phyloP scores from a whole-genome alignment of 2,888 invertebrate species.

The Pandemis heparana region DNA sequence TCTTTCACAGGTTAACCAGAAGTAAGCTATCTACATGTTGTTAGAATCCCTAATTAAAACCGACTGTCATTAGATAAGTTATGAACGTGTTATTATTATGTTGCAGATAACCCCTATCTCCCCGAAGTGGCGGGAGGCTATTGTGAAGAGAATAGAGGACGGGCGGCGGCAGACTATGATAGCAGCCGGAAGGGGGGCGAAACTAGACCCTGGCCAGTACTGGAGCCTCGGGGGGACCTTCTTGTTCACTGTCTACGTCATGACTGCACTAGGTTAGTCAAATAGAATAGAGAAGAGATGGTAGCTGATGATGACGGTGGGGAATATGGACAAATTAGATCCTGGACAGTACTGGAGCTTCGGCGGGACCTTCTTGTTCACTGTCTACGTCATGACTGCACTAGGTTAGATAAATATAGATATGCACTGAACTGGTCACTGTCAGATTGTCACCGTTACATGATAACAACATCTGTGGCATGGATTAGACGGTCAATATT shows the following conservation, averaged over 20 bases:
- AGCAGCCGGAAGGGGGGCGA: slow-evolving; percentile 67
- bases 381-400: slow-evolving; percentile 89
- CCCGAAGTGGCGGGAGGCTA: slow-evolving; percentile 87
- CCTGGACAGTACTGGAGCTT: slow-evolving; percentile 89
- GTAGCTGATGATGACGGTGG: no score
- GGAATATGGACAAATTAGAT: slow-evolving; percentile 50
- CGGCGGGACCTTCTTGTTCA: slow-evolving; percentile 88
- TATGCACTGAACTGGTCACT: no score
- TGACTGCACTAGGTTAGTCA: slow-evolving; percentile 87
- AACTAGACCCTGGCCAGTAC: slow-evolving; percentile 83
- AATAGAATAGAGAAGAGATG: no score
- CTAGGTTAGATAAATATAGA: slow-evolving; percentile 76
- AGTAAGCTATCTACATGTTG: no score
- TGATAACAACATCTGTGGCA: no score
- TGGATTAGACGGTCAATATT: no score
- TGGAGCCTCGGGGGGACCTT: slow-evolving; percentile 90
- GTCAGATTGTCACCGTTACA: no score
- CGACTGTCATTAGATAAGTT: no score
- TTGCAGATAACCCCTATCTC: slow-evolving; percentile 81
- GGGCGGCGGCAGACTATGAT: slow-evolving; percentile 80
- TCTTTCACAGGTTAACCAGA: no score
- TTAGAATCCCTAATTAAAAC: no score
- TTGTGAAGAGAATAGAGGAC: slow-evolving; percentile 86
- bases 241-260: slow-evolving; percentile 88
- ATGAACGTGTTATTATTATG: background rate